Evolutionary conservation across 2,888 invertebrate genomes (phyloP).

Genomic region (Pandemis heparana): DNA sequence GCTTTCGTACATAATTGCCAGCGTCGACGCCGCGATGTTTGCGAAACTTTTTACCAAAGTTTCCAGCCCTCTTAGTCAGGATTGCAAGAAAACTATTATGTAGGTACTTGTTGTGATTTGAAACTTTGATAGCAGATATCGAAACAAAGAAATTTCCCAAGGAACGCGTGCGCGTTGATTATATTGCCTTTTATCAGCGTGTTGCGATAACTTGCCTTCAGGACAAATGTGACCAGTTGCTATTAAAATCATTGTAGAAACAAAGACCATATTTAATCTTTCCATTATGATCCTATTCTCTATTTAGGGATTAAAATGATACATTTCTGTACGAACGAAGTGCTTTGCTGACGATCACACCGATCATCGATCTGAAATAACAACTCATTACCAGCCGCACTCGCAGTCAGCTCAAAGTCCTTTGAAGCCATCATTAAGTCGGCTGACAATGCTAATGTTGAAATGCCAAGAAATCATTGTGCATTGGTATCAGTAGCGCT

Average conservation of each 20-base stretch:
- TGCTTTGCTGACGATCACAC: background rate
- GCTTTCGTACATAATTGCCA: slow-evolving; percentile 59
- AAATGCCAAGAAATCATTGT: slow-evolving; percentile 54
- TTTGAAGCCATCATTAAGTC: slow-evolving; percentile 17
- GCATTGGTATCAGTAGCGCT: slow-evolving; percentile 59
- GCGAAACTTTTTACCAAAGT: slow-evolving; percentile 35
- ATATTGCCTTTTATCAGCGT: slow-evolving; percentile 30
- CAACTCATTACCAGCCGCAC: background rate
- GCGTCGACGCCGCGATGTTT: slow-evolving; percentile 38
- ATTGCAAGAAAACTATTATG: slow-evolving; percentile 17
- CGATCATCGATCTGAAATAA: background rate
- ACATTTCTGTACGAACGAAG: background rate
- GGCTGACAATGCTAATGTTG: slow-evolving; percentile 46
- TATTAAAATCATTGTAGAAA: background rate
- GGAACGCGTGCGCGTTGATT: slow-evolving; percentile 29
- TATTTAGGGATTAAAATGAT: background rate
- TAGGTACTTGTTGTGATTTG: slow-evolving; percentile 19
- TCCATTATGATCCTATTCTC: background rate
- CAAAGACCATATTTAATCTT: background rate
- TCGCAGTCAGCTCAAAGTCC: background rate
- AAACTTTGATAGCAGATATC: slow-evolving; percentile 15
- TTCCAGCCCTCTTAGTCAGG: slow-evolving; percentile 19
- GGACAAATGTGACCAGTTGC: background rate
- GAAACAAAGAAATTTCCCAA: slow-evolving; percentile 32
- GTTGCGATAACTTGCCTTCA: slow-evolving; percentile 4